Evolutionary conservation across 1,140 invertebrate species (phyloP).

Genomic region (Ridgeia piscesae): DNA sequence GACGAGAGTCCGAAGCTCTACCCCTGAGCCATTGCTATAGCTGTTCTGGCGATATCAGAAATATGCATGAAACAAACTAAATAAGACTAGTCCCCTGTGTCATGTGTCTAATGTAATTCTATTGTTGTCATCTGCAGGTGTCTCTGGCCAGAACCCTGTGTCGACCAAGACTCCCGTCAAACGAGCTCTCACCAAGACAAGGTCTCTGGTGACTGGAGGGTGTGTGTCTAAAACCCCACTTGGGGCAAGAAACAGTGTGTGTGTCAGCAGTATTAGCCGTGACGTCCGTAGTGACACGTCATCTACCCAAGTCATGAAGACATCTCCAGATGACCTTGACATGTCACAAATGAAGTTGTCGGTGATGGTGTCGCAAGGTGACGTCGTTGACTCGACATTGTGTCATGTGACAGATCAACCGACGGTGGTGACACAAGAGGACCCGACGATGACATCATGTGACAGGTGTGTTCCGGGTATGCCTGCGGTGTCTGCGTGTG

Average conservation of each 20-base stretch:
- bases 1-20: no score
- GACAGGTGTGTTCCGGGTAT: neutral
- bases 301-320: slow-evolving; percentile 22
- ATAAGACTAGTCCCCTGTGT: neutral
- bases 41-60: no score
- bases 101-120: neutral
- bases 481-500: neutral
- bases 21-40: no score
- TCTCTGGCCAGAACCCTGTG: slow-evolving; percentile 30
- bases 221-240: slow-evolving; percentile 19
- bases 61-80: neutral
- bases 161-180: slow-evolving; percentile 33
- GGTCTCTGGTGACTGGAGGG: slow-evolving; percentile 37
- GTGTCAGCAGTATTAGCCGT: neutral
- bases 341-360: slow-evolving; percentile 61
- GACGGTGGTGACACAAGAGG: neutral
- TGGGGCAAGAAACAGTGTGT: slow-evolving; percentile 14
- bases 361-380: slow-evolving; percentile 36
- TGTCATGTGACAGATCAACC: neutral
- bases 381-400: neutral
- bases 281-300: neutral
- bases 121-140: neutral
- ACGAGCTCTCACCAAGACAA: slow-evolving; percentile 38
- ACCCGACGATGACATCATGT: neutral
- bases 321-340: slow-evolving; percentile 35